These are phyloP conservation scores for Neofelis nebulosa DNA, from an alignment of 2,113 vertebrate species.

Conservation along the genomic window DNA sequence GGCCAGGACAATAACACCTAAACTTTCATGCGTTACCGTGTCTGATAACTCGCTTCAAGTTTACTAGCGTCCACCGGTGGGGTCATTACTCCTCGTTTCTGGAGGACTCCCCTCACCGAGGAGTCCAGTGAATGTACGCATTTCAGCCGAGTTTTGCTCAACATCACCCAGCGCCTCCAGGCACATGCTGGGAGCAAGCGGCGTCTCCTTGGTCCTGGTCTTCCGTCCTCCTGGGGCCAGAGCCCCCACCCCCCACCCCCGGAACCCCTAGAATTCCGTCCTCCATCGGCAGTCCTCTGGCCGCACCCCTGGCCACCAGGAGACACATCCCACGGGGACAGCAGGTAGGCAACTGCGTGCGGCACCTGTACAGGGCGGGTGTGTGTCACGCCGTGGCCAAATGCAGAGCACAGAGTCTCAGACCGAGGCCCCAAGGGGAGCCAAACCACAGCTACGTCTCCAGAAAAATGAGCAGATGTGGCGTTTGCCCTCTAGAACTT, in stretches of 20 bases:
- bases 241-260: background rate
- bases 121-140: rapidly evolving
- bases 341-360: background rate
- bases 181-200: rapidly evolving
- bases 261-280: background rate
- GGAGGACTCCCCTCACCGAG: background rate
- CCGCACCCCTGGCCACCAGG: background rate
- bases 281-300: background rate
- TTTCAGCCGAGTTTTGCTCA: rapidly evolving
- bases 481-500: background rate
- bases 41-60: rapidly evolving
- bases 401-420: background rate
- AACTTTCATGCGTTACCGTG: rapidly evolving
- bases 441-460: too few species aligned
- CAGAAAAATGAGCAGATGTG: background rate
- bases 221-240: too few species aligned
- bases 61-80: rapidly evolving
- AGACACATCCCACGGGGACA: rapidly evolving
- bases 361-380: background rate
- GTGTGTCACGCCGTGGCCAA: background rate
- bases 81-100: too few species aligned
- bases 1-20: rapidly evolving
- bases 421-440: background rate
- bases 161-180: rapidly evolving
- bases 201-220: background rate